Evolutionary conservation across 2,113 vertebrate genomes (phyloP), one percentile per base, ranked within the genome.

Genomic region (Colossoma macropomum): DNA sequence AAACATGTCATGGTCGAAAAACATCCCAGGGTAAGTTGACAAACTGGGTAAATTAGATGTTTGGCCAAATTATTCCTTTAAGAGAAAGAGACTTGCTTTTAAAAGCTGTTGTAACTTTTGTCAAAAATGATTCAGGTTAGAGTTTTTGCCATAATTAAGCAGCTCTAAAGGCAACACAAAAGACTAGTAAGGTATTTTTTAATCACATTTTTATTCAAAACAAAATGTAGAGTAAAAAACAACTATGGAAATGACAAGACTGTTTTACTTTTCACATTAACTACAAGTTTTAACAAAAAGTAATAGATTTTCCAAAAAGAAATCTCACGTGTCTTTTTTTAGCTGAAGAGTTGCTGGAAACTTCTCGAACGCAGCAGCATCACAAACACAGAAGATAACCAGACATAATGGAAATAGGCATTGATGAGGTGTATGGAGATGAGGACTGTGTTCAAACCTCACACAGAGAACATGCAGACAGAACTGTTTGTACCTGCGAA

Each of bases 131-230:
- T n/a, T n/a, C n/a, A n/a, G n/a, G n/a, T n/a, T n/a, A n/a, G n/a
- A n/a, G n/a, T n/a, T n/a, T n/a, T n/a, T n/a, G n/a, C n/a, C n/a
- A n/a, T n/a, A n/a, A n/a, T n/a, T n/a, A n/a, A n/a, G n/a, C n/a
- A n/a, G n/a, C n/a, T n/a, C n/a, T n/a, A 45, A 15, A 8, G 21
- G 0, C 23, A 8, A 56, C 54, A 56, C 16, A 16, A 5, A 23
- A 56, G 54, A 56, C 54, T 21, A 56, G 54, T 3, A 56, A 15
- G 0, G 16, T 10, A 9, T 56, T 56, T 62, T 70, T 89, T 87
- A 85, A 76, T 88, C 89, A 77, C 56, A 68, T 86, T 90, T 91
- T 92, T 86, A 88, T 92, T 89, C 75, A 91, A 93, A 93, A 92
- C 68, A 92, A 88, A 87, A 91, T 89, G 91, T 71, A 50, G 72